Conservation (phyloP, 2,888 invertebrate species). For the Lycophotia porphyrea region DNA sequence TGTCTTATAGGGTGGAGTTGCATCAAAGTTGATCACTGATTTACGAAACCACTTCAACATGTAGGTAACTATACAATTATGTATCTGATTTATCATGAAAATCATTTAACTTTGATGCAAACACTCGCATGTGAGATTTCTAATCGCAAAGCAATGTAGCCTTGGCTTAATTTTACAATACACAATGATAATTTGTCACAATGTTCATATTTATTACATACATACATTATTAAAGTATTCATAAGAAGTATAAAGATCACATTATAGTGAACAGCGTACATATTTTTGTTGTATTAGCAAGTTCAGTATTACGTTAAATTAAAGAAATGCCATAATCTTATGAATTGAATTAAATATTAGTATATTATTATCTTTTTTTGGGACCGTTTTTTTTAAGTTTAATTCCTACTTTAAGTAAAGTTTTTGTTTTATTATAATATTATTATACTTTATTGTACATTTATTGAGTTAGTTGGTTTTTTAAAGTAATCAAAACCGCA, state of each 20-base stretch:
- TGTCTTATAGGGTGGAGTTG: slow-evolving; percentile 44
- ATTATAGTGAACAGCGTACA: slow-evolving; percentile 81
- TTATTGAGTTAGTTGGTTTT: slow-evolving; percentile 79
- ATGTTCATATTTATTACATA: slow-evolving; percentile 71
- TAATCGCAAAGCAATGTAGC: slow-evolving; percentile 65
- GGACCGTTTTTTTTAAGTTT: slow-evolving; percentile 82
- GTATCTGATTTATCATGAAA: slow-evolving; percentile 46
- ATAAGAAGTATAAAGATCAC: slow-evolving; percentile 67
- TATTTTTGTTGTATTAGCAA: slow-evolving; percentile 89
- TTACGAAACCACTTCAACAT: slow-evolving; percentile 8
- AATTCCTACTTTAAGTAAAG: slow-evolving; percentile 81
- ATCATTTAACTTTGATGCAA: slow-evolving; percentile 64
- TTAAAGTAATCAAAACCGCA: slow-evolving; percentile 84
- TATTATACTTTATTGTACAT: slow-evolving; percentile 84
- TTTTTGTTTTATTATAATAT: slow-evolving; percentile 76
- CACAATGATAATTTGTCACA: slow-evolving; percentile 70
- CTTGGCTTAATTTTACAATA: slow-evolving; percentile 68
- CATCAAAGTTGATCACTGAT: slow-evolving; percentile 47
- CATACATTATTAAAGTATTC: slow-evolving; percentile 60
- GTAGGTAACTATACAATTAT: slow-evolving; percentile 16
- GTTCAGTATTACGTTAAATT: slow-evolving; percentile 88
- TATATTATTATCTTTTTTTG: slow-evolving; percentile 78
- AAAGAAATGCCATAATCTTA: slow-evolving; percentile 88
- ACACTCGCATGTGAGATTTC: slow-evolving; percentile 63
- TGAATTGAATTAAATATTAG: slow-evolving; percentile 84